Percentiles rank a stretch among this genome's conserved stretches.
Evolutionary conservation across 1,140 invertebrate species (phyloP).

Genomic region (Lethocerus indicus): DNA sequence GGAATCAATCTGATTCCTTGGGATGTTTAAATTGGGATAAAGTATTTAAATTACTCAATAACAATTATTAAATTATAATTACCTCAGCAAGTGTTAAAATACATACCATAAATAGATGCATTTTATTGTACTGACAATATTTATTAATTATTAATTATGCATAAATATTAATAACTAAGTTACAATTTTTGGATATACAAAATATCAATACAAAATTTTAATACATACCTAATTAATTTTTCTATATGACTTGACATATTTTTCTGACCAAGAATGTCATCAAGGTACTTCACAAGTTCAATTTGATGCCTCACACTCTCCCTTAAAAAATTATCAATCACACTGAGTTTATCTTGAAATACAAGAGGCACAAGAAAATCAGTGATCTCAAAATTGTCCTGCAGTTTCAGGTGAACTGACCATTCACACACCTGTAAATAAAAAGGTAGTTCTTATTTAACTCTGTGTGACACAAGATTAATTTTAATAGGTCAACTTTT

Average conservation of each 20-base stretch:
- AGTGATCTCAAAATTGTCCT: conserved; percentile 40
- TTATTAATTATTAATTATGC: too few relatives aligned
- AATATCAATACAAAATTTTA: too few relatives aligned
- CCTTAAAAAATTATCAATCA: conserved; percentile 46
- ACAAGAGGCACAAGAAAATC: conserved; percentile 50
- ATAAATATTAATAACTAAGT: too few relatives aligned
- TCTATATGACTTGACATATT: conserved; percentile 1
- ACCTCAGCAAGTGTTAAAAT: too few relatives aligned
- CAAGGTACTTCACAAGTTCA: conserved; percentile 39
- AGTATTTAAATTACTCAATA: too few relatives aligned
- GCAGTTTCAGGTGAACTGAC: conserved; percentile 39
- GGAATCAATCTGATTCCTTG: too few relatives aligned
- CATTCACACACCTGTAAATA: conserved; percentile 37
- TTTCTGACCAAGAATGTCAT: conserved; percentile 25
- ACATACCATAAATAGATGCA: too few relatives aligned
- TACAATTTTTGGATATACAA: too few relatives aligned
- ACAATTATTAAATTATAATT: too few relatives aligned
- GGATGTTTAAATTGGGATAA: too few relatives aligned
- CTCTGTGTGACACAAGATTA: background rate
- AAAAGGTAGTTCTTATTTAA: background rate
- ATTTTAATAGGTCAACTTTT: background rate
- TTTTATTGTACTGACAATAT: too few relatives aligned
- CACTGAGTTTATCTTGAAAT: conserved; percentile 48
- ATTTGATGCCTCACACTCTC: conserved; percentile 36
- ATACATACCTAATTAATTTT: conserved; percentile 2